Percentiles rank a stretch among this genome's conserved stretches.
phyloP scores from a whole-genome alignment of 2,888 invertebrate species.

The Timema podura region DNA sequence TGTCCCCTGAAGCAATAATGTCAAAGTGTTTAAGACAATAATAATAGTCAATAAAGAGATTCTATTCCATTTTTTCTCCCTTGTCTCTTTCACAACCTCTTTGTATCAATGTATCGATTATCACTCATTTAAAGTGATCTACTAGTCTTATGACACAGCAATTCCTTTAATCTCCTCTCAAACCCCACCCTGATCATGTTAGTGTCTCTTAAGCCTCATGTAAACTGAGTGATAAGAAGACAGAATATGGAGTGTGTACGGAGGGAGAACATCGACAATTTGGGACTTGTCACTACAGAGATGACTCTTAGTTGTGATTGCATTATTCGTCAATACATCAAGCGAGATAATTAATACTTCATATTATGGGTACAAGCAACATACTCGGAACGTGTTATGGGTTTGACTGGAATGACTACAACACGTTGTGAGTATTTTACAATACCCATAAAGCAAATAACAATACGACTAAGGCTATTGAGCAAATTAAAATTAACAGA shows the following conservation, averaged over 20 bases:
- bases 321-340: neutral
- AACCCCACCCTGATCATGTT: no score
- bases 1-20: no score
- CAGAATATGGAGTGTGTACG: no score
- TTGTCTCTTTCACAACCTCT: neutral
- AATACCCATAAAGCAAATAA: neutral
- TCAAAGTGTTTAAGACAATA: no score
- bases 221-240: no score
- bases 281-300: no score
- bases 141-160: neutral
- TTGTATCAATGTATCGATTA: neutral
- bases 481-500: neutral
- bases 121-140: constrained; percentile 2
- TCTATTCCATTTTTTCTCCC: neutral
- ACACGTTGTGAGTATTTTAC: neutral
- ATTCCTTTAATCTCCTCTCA: no score
- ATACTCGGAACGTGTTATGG: neutral
- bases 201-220: no score
- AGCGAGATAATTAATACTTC: neutral
- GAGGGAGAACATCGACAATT: no score
- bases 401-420: neutral
- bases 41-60: neutral
- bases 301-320: no score
- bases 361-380: no score
- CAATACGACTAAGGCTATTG: neutral